Conservation (phyloP, 2,797 vertebrate species). For the Steatocranus sp. region DNA sequence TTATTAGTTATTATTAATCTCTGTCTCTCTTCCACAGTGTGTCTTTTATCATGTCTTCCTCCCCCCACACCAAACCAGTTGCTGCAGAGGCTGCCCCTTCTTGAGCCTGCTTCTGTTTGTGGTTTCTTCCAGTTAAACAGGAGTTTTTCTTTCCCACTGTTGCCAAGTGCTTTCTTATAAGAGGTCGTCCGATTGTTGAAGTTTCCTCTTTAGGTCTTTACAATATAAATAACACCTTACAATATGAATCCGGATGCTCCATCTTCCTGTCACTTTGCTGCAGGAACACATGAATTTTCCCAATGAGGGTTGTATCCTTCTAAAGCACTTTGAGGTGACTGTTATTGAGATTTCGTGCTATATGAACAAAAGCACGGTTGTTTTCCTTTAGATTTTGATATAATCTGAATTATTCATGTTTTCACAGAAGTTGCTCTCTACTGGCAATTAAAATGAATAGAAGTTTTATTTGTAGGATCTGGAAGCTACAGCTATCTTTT, state of each 20-base stretch:
- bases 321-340: not conserved
- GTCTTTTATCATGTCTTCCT: not conserved
- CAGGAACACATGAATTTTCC: not conserved
- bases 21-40: not conserved
- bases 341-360: not conserved
- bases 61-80: rapidly evolving
- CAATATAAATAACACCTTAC: not conserved
- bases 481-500: not conserved
- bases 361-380: rapidly evolving
- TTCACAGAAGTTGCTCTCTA: not conserved
- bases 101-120: not conserved
- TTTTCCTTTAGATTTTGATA: not conserved
- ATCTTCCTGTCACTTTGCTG: not conserved
- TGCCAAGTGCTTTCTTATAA: not conserved
- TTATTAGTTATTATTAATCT: not conserved
- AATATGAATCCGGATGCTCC: not conserved
- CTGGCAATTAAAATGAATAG: not conserved
- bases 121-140: not conserved
- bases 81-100: rapidly evolving
- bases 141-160: not conserved
- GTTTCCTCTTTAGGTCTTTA: not conserved
- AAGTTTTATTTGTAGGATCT: not conserved
- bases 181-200: not conserved
- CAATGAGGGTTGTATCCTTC: not conserved
- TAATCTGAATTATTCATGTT: not conserved